Conservation (phyloP, 2,113 vertebrate genomes). For the Rhinogobius similis region DNA sequence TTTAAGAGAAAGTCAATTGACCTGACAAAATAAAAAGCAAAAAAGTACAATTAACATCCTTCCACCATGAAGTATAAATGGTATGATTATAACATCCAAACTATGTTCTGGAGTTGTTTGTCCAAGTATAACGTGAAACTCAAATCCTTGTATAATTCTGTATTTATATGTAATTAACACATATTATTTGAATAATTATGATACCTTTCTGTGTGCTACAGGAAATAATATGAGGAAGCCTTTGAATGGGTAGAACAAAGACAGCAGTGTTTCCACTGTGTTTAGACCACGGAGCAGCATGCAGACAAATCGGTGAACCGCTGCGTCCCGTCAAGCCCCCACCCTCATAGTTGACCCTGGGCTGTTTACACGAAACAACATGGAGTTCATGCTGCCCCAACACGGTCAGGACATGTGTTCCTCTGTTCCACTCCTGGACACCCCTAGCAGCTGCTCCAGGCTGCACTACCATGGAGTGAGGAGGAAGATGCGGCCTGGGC, state of each 20-base stretch:
- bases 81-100: too few relatives aligned
- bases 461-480: constrained; percentile 72
- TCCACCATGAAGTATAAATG: too few relatives aligned
- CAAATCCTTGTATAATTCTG: not conserved
- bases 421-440: constrained; percentile 42
- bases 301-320: constrained; percentile 65
- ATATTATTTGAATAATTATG: not conserved
- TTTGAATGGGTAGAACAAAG: constrained; percentile 64
- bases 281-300: constrained; percentile 65
- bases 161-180: not conserved
- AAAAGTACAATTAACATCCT: too few relatives aligned
- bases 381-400: constrained; percentile 64
- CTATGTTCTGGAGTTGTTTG: not conserved
- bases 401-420: constrained; percentile 45
- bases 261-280: constrained; percentile 50
- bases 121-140: not conserved
- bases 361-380: constrained; percentile 48
- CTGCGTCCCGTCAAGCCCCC: constrained; percentile 47
- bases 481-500: constrained; percentile 88
- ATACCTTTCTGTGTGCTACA: constrained; percentile 45
- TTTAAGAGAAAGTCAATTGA: not conserved
- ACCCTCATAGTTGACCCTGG: constrained; percentile 32
- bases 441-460: constrained; percentile 42
- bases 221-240: constrained; percentile 79
- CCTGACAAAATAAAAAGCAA: not conserved